Conservation (phyloP, 2,113 vertebrate genomes). For the Gasterosteus aculeatus region DNA sequence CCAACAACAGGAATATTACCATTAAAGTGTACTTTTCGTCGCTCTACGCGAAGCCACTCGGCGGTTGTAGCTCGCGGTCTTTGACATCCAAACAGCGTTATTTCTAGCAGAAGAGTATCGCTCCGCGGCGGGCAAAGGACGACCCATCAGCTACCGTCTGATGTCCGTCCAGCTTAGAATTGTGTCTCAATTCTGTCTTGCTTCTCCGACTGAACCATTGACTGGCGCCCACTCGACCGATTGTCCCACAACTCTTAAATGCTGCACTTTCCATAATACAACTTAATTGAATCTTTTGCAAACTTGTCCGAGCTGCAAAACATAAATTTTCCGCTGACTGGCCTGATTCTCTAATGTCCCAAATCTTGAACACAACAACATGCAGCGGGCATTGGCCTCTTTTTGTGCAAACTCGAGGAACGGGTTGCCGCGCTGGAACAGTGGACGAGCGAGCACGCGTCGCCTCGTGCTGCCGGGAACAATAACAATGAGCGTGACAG, state of each 20-base stretch:
- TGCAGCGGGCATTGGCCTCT: neutral
- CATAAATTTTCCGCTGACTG: neutral
- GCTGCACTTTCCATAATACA: neutral
- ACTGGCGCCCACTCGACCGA: neutral
- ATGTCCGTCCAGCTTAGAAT: neutral
- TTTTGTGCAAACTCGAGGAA: neutral
- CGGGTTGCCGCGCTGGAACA: too few relatives aligned
- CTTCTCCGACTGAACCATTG: neutral
- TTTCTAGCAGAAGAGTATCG: neutral
- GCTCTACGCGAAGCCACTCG: neutral
- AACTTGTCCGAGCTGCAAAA: neutral
- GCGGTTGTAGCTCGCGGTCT: neutral
- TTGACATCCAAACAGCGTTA: neutral
- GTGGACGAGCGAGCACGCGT: slow-evolving; percentile 18
- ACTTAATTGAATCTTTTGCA: neutral
- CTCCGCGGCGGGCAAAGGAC: too few relatives aligned
- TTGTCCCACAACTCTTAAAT: neutral
- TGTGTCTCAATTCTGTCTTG: neutral
- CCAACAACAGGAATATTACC: neutral
- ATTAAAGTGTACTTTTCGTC: neutral
- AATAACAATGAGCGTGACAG: slow-evolving; percentile 39
- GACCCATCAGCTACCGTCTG: too few relatives aligned
- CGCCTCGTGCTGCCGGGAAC: slow-evolving; percentile 14
- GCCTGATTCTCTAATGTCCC: neutral
- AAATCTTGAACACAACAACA: neutral